Base-by-base conservation (phyloP, 2,888 invertebrate genomes). In the Ochropleura leucogaster region DNA sequence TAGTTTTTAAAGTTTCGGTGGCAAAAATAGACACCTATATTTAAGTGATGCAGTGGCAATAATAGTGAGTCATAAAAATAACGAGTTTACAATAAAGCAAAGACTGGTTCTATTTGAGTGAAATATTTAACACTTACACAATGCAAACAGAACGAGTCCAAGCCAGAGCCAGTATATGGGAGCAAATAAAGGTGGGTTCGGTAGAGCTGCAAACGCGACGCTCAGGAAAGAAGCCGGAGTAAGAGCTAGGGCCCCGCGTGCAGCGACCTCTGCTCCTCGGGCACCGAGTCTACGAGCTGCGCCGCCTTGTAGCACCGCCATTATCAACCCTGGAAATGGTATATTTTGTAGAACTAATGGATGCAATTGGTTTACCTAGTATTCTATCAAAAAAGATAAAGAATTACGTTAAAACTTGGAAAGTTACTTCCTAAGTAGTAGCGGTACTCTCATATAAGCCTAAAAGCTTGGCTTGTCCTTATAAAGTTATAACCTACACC, bases 291-390 rank as follows among this genome's bases (percentile, higher is more conserved):
- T 97, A 72, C 99, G 97, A 0, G 99, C 98, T 90, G 98, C 98
- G 5, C 98, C 98, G 60, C 99, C 99, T 97, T 99, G 99, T 71
- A 99, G 96, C 63, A 98, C 86, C 20, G 99, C 98, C 99, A 99
- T 99, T 75, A 98, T 97, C 62, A 98, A 87, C 69, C 97, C 97
- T 71, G 16, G 12, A 46, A 72, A 71, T 71, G 44, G 5, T 30
- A 3, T 42, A 12, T 16, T 49, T 51, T 71, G 5, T 14, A 70
- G 10, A 46, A 44, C 10, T 8, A 16, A 40, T 53, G 6, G 16
- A 20, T 53, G 2, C 10, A 42, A 44, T 59, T 14, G 14, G 4
- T 68, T 46, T 3, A 42, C 20, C n/a, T 46, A 46, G 30, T 46
- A 18, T 30, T 53, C 6, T 30, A 49, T 9, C 12, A 12, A 6